Conservation (phyloP, 2,888 invertebrate genomes). For the Erynnis tages region DNA sequence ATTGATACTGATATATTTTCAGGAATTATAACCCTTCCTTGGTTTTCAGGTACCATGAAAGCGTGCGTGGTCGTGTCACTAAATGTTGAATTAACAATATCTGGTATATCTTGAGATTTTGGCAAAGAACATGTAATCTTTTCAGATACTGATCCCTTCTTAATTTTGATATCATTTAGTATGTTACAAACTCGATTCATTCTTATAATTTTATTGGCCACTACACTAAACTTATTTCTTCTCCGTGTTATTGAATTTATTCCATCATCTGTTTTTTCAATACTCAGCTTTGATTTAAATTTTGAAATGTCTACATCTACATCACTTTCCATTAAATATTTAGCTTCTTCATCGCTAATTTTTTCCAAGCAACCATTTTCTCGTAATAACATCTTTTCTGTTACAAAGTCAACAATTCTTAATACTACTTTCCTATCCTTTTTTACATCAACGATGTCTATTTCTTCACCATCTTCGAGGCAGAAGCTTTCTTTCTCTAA, state of each 20-base stretch:
- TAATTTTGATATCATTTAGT: slow-evolving; percentile 43
- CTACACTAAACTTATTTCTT: slow-evolving; percentile 49
- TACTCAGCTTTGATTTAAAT: slow-evolving; percentile 15
- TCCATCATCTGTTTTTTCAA: slow-evolving; percentile 19
- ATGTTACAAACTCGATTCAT: slow-evolving; percentile 62
- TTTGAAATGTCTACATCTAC: slow-evolving; percentile 13
- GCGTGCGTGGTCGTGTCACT: slow-evolving; percentile 49
- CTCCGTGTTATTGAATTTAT: no score
- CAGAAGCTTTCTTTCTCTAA: slow-evolving; percentile 64
- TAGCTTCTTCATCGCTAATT: slow-evolving; percentile 70
- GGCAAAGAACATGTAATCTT: slow-evolving; percentile 28
- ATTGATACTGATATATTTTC: slow-evolving; percentile 66
- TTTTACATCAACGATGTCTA: slow-evolving; percentile 68
- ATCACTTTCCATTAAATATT: slow-evolving; percentile 56
- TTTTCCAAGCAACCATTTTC: slow-evolving; percentile 76
- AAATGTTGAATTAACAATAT: slow-evolving; percentile 73
- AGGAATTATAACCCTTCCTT: slow-evolving; percentile 63
- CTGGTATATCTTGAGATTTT: slow-evolving; percentile 61
- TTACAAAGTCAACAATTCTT: slow-evolving; percentile 78
- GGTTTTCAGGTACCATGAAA: slow-evolving; percentile 46
- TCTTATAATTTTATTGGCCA: slow-evolving; percentile 52
- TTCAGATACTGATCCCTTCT: slow-evolving; percentile 36
- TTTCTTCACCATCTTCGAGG: slow-evolving; percentile 74
- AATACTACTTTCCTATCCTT: slow-evolving; percentile 73
- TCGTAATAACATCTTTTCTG: slow-evolving; percentile 78